Base-by-base conservation (phyloP, 2,113 vertebrate species). In the Kryptolebias marmoratus region DNA sequence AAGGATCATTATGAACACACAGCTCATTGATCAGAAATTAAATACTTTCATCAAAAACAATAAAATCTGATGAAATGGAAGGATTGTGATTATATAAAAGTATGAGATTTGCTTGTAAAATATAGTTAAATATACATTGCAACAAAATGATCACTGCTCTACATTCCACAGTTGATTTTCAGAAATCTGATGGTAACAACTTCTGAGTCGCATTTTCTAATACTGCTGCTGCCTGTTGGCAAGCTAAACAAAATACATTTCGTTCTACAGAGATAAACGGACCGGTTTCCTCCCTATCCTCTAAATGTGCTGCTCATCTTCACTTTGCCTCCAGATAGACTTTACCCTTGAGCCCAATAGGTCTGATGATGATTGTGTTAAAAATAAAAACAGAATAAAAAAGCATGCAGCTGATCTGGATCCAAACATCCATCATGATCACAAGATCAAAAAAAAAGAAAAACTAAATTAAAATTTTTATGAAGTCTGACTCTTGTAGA, bases 11-110 rank as follows among this genome's bases (percentile, higher is more conserved):
- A 36, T 36, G 7, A 36, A 36, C 36, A 36, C 95, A 59, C 94
- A 93, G 94, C 95, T 97, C 95, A 96, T 97, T 94, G 93, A 91
- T 91, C 90, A 63, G 70, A 91, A 90, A 93, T 89, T 82, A 45
- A 52, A 67, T 64, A 18, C 27, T 64, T 3, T 59, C 55, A 31
- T 52, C 50, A 8, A 39, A 22, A 67, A 50, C 44, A 14, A 45
- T 4, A 65, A 36, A 73, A 45, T 65, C 36, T 4, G 10, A 18
- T 32, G 22, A 2, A 31, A 28, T 1, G 5, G 11, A 31, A 42
- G 13, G 13, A 48, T 28, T 55, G 15, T 54, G 52, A 22, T 55
- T 12, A 65, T 44, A 57, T 15, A 64, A 16, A 68, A 5, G 10
- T 36, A 30, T 15, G 11, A 14, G 8, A 45, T 27, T 31, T 55